A percentile compares a stretch with the other conserved stretches of the same genome.
Conservation (phyloP, 2,888 invertebrate genomes). For the Nycteola revayana region DNA sequence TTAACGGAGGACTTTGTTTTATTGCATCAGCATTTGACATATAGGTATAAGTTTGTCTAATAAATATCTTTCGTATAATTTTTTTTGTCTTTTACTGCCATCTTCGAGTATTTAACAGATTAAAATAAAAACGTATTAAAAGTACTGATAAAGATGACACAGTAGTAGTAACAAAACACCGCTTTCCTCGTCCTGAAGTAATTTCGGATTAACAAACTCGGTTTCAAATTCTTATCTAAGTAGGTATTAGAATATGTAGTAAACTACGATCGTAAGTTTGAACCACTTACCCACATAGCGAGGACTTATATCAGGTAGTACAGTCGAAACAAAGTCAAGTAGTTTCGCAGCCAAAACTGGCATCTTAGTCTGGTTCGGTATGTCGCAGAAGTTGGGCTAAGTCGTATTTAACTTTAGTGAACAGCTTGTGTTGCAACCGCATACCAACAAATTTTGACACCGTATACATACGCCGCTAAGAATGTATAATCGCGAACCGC, state of each 20-base stretch:
- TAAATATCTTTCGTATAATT: too few relatives aligned
- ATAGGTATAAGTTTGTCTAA: too few relatives aligned
- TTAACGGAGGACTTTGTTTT: too few relatives aligned
- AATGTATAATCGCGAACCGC: conserved; percentile 45
- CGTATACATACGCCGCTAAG: conserved; percentile 42
- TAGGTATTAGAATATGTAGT: conserved; percentile 5
- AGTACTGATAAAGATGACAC: too few relatives aligned
- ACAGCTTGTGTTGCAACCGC: conserved; percentile 72
- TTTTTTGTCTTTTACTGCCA: too few relatives aligned
- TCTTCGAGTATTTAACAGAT: too few relatives aligned
- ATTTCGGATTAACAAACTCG: too few relatives aligned
- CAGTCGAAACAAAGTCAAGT: conserved; percentile 45
- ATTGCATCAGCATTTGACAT: too few relatives aligned
- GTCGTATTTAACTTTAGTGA: conserved; percentile 74
- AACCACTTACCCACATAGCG: conserved; percentile 10
- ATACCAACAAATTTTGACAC: conserved; percentile 76
- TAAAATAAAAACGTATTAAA: too few relatives aligned
- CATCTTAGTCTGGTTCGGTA: conserved; percentile 64
- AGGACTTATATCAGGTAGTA: conserved; percentile 30
- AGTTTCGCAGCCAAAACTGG: conserved; percentile 59
- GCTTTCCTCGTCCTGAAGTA: too few relatives aligned
- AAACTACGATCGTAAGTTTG: conserved; percentile 18
- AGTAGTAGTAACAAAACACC: too few relatives aligned
- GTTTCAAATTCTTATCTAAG: conserved; percentile 6
- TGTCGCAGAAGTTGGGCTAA: conserved; percentile 69